Evolutionary conservation across 2,888 invertebrate species (phyloP), one percentile per base, ranked within the genome.

Genomic region (Julus scandinavius): DNA sequence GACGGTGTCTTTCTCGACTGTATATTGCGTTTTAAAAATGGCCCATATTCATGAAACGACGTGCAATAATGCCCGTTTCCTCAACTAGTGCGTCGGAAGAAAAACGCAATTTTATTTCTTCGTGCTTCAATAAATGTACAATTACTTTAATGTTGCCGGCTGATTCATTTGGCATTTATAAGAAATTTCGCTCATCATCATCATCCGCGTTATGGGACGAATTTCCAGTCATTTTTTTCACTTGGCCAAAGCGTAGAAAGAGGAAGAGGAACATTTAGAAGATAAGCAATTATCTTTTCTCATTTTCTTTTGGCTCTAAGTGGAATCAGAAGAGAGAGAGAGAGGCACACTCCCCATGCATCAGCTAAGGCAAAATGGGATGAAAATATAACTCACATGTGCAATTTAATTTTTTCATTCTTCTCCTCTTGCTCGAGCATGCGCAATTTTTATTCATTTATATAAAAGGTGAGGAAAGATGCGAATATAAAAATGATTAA

Each of bases 71-170:
- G 20, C 20, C 63, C n/a, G 63, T 72, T 72, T 72, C 63, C 63
- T 20, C 63, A 72, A 72, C 63, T 72, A 20, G 63, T 5, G 63
- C 63, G 63, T 72, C 63, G 20, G 20, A 20, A 72, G 63, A 72
- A 72, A 72, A 72, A 72, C 63, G 63, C 63, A 72, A 72, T 72
- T 72, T 72, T 72, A 72, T 72, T 72, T 72, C 63, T 72, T 72
- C 63, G 63, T 72, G 63, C 63, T 72, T 72, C 63, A 72, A 72
- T 72, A 72, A 72, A 72, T 72, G 63, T 72, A 72, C 63, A 72
- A 72, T 72, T 72, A 72, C 63, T 72, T 72, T 72, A 72, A 72
- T 72, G 63, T 72, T 72, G 63, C 63, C 63, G 63, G 63, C 63
- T 72, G 63, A 72, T 72, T 72, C 63, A 72, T 72, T 72, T 72